Evolutionary conservation across 2,888 invertebrate species (phyloP).

Genomic region (Drosophila pseudotalamancana): DNA sequence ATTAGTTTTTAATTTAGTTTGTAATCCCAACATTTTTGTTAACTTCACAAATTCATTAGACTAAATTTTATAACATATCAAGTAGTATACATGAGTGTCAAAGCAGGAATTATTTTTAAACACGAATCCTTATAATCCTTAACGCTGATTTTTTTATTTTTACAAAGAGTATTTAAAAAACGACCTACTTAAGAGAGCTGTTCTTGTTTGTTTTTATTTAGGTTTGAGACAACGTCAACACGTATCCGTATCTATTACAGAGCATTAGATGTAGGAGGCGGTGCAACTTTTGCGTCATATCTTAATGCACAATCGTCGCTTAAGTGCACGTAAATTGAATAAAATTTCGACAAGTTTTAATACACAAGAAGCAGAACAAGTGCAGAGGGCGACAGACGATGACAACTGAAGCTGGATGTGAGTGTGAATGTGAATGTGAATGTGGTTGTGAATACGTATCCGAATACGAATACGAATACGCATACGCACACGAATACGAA

Average conservation of each 20-base stretch:
- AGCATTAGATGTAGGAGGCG: constrained; percentile 25
- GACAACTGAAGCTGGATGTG: constrained; percentile 26
- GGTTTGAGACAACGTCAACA: constrained; percentile 36
- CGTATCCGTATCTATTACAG: constrained; percentile 54
- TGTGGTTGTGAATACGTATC: constrained; percentile 14
- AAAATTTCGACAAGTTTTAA: constrained; percentile 77
- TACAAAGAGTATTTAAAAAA: too few relatives aligned
- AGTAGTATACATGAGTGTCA: too few relatives aligned
- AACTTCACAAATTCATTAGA: too few relatives aligned
- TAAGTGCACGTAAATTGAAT: constrained; percentile 78
- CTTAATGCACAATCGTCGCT: constrained; percentile 76
- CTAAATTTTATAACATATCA: too few relatives aligned
- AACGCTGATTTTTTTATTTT: too few relatives aligned
- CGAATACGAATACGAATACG: constrained; percentile 2
- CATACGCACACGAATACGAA: constrained; percentile 9
- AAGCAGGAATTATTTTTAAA: too few relatives aligned
- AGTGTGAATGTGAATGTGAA: constrained; percentile 20
- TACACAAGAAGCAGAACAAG: constrained; percentile 65
- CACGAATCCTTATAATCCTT: too few relatives aligned
- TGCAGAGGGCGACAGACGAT: constrained; percentile 46
- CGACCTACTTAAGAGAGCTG: too few relatives aligned
- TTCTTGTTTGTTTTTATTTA: constrained; percentile 23
- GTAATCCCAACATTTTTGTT: too few relatives aligned
- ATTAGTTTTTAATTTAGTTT: too few relatives aligned
- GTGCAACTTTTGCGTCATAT: constrained; percentile 62